Evolutionary conservation across 2,113 vertebrate species (phyloP).

Genomic region (Psittacula cyanocephala): DNA sequence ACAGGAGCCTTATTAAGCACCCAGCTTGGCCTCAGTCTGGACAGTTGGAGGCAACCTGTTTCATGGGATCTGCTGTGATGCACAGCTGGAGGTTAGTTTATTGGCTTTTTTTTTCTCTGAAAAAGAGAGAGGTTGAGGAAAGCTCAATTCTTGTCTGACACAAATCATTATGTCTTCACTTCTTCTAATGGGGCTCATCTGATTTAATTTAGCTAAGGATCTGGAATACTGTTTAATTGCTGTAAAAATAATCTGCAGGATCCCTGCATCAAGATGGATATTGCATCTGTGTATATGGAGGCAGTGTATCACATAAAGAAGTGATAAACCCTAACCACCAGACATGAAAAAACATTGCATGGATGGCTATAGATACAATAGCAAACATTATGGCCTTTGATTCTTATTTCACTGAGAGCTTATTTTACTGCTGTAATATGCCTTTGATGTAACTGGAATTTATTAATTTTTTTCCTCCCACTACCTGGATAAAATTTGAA

Average conservation of each 20-base stretch:
- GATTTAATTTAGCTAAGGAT: not conserved
- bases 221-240: not conserved
- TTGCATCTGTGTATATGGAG: not conserved
- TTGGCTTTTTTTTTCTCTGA: not conserved
- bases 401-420: not conserved
- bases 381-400: not conserved
- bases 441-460: not conserved
- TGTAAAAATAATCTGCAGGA: not conserved
- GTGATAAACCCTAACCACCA: not conserved
- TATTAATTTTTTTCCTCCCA: not conserved
- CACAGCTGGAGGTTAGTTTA: constrained; percentile 5
- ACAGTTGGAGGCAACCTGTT: not conserved
- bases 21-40: not conserved
- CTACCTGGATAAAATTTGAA: constrained; percentile 51
- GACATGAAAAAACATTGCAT: not conserved
- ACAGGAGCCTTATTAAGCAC: constrained; percentile 45
- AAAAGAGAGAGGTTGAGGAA: not conserved
- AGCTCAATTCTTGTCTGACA: not conserved
- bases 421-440: not conserved
- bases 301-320: not conserved
- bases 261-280: not conserved
- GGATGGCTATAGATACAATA: not conserved
- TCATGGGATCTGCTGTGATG: not conserved
- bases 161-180: not conserved
- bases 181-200: not conserved